Percentiles rank a stretch among this genome's conserved stretches.
Evolutionary conservation across 1,140 invertebrate genomes (phyloP).

Genomic region (Papilio helenus): DNA sequence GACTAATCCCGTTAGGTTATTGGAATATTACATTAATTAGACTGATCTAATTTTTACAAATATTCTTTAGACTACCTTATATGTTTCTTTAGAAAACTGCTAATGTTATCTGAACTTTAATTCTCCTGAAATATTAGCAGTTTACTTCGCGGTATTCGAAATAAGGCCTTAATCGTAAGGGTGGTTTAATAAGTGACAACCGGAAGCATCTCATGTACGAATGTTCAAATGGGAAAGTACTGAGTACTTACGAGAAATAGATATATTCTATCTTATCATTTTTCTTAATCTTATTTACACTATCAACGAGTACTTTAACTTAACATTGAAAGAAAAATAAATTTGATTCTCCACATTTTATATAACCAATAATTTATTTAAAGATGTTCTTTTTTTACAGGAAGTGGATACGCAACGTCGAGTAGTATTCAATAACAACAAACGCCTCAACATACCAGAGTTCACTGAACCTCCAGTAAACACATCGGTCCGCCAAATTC

Average conservation of each 20-base stretch:
- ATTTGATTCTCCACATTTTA: not conserved
- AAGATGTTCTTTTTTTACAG: not conserved
- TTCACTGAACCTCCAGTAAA: constrained; percentile 23
- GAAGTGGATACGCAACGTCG: not conserved
- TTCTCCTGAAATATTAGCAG: no score
- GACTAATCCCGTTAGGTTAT: no score
- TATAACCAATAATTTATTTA: not conserved
- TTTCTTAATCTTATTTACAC: not conserved
- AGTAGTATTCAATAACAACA: not conserved
- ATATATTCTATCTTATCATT: not conserved
- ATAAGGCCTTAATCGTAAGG: not conserved
- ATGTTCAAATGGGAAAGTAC: not conserved
- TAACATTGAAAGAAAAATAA: not conserved
- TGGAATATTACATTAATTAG: no score
- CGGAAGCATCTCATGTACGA: not conserved
- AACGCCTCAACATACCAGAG: constrained; percentile 5
- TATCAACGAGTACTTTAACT: no score
- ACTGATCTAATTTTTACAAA: no score
- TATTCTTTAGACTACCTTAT: no score
- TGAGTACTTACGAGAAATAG: not conserved
- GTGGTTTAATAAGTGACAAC: not conserved
- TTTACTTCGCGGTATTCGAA: no score
- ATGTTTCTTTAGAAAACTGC: no score
- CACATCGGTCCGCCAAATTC: constrained; percentile 42
- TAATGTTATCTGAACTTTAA: no score